Percentiles rank a stretch among this genome's conserved stretches.
These are phyloP conservation scores for Hartigia nigra DNA, from an alignment of 2,888 invertebrate species.

Conservation along the genomic window DNA sequence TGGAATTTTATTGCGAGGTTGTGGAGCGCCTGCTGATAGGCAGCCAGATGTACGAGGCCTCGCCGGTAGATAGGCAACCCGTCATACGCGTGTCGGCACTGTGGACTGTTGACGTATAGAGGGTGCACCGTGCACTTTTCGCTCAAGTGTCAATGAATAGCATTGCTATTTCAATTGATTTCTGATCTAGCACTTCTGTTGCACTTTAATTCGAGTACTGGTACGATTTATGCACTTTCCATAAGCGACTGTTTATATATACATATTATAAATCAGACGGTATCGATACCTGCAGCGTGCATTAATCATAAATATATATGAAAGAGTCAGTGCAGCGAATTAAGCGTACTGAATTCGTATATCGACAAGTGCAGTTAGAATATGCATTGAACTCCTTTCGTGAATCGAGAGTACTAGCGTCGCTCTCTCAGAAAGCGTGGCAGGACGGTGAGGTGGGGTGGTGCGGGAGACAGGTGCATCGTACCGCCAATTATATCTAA, in stretches of 20 bases:
- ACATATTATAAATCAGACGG: background rate
- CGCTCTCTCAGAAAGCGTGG: conserved; percentile 9
- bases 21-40: background rate
- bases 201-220: no score
- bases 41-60: background rate
- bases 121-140: background rate
- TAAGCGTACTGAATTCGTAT: background rate
- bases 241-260: background rate
- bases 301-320: background rate
- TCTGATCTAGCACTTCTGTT: background rate
- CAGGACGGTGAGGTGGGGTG: conserved; percentile 29
- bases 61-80: background rate
- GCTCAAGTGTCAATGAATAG: background rate
- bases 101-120: background rate
- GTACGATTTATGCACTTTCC: no score
- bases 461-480: conserved; percentile 64
- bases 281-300: background rate
- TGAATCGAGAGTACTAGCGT: background rate
- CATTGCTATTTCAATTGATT: background rate
- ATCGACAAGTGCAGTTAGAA: background rate
- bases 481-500: conserved; percentile 66
- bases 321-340: background rate
- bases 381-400: background rate
- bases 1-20: background rate
- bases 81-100: background rate